A percentile compares a stretch with the other conserved stretches of the same genome.
Conservation (phyloP, 2,113 vertebrate genomes). For the Euleptes europaea region DNA sequence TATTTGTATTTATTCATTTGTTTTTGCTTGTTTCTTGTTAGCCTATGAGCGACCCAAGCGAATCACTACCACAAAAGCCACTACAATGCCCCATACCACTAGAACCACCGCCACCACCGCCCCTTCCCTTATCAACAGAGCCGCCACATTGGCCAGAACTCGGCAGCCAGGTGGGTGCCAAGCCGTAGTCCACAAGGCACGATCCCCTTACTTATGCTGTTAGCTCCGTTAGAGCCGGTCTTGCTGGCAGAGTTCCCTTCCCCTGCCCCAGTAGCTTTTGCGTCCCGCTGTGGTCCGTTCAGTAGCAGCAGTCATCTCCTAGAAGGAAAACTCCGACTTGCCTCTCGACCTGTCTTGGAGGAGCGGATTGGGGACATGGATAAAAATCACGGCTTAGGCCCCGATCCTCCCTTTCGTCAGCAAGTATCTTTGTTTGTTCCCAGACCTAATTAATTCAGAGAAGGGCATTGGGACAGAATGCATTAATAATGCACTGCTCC, state of each 20-base stretch:
- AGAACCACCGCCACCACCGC: background rate
- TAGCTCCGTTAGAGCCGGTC: background rate
- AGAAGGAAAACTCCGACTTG: accelerated
- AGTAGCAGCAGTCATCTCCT: accelerated
- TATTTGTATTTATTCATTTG: constrained; percentile 19
- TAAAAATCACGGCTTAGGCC: constrained; percentile 45
- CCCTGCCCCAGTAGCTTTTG: background rate
- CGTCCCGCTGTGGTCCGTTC: background rate
- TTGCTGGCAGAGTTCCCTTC: accelerated
- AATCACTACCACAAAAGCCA: constrained; percentile 2
- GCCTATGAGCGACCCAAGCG: constrained; percentile 39
- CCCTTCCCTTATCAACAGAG: too few species aligned
- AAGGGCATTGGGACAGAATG: background rate
- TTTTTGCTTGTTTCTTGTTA: constrained; percentile 54
- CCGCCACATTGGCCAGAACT: constrained; percentile 25
- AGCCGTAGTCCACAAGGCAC: background rate
- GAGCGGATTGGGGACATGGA: constrained; percentile 40
- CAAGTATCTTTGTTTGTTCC: background rate
- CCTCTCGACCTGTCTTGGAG: constrained; percentile 20
- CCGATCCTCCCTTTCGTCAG: background rate
- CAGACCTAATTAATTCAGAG: background rate
- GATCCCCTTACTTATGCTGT: accelerated
- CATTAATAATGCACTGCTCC: background rate
- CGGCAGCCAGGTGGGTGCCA: constrained; percentile 74
- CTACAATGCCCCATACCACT: background rate